These are phyloP conservation scores for Serripes groenlandicus DNA, from an alignment of 2,888 invertebrate species.

Conservation along the genomic window DNA sequence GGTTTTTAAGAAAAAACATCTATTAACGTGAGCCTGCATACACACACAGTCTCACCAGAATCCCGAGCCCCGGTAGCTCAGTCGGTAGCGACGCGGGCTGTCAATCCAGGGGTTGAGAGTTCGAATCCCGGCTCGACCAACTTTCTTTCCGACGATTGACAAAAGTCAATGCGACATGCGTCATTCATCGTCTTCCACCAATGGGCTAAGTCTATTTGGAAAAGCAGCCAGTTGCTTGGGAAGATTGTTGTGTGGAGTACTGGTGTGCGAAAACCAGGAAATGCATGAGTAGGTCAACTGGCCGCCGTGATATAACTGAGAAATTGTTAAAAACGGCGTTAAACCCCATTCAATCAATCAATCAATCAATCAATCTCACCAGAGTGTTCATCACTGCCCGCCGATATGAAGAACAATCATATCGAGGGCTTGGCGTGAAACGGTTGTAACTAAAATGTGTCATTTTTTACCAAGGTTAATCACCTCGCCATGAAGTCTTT, in stretches of 20 bases:
- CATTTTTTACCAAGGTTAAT: no score
- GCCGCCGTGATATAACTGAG: background rate
- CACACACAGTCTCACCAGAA: no score
- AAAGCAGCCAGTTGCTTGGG: background rate
- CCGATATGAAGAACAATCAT: no score
- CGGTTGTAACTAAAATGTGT: no score
- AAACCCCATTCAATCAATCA: background rate
- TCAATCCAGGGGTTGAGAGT: background rate
- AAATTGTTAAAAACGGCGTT: background rate
- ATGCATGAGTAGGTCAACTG: background rate
- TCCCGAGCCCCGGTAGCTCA: background rate
- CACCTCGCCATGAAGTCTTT: no score
- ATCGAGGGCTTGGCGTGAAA: no score
- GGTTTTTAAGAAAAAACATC: no score
- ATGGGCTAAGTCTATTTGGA: background rate
- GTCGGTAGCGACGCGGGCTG: background rate
- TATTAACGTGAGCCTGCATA: no score
- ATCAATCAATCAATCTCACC: no score
- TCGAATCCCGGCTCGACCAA: background rate
- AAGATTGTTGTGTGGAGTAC: background rate
- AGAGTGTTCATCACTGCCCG: no score
- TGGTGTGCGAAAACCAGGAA: background rate
- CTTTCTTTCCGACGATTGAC: background rate
- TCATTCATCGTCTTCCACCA: background rate
- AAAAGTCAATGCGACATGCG: background rate